Percentiles rank a stretch among this genome's conserved stretches.
phyloP scores from a whole-genome alignment of 2,888 invertebrate genomes.

The Malacosoma neustria region DNA sequence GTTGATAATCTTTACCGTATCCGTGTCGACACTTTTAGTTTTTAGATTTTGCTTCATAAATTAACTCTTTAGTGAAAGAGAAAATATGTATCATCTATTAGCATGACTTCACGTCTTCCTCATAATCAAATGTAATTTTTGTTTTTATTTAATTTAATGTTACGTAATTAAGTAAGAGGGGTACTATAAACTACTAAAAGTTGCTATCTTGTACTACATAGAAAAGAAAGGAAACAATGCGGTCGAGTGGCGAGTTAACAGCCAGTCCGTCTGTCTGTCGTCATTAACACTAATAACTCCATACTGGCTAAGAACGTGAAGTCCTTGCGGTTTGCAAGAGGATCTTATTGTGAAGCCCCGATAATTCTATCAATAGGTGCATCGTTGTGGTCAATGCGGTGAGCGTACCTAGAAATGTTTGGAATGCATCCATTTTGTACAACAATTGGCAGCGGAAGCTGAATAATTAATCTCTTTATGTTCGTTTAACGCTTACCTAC shows the following conservation, averaged over 20 bases:
- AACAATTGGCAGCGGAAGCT: constrained; percentile 36
- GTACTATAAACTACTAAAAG: too few relatives aligned
- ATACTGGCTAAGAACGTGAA: constrained; percentile 42
- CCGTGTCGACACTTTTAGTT: too few relatives aligned
- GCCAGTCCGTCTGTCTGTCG: constrained; percentile 35
- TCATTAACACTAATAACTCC: constrained; percentile 66
- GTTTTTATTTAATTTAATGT: too few relatives aligned
- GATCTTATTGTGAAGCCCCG: constrained; percentile 34
- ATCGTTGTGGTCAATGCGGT: constrained; percentile 55
- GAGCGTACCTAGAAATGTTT: constrained; percentile 42
- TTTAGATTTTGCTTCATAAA: too few relatives aligned
- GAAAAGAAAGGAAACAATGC: constrained; percentile 40
- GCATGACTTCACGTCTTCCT: too few relatives aligned
- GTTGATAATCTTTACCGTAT: too few relatives aligned
- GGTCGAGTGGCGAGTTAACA: constrained; percentile 40
- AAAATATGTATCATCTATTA: too few relatives aligned
- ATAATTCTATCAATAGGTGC: constrained; percentile 64
- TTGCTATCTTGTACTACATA: background rate
- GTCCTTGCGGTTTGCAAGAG: constrained; percentile 50
- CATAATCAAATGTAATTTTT: too few relatives aligned
- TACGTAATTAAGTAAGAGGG: too few relatives aligned
- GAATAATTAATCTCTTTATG: too few relatives aligned
- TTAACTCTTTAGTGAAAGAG: too few relatives aligned
- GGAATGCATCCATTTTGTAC: constrained; percentile 29
- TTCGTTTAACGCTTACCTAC: too few relatives aligned